A percentile compares a stretch with the other conserved stretches of the same genome.
Conservation (phyloP, 2,113 vertebrate genomes). For the Pollimyrus isidori region DNA sequence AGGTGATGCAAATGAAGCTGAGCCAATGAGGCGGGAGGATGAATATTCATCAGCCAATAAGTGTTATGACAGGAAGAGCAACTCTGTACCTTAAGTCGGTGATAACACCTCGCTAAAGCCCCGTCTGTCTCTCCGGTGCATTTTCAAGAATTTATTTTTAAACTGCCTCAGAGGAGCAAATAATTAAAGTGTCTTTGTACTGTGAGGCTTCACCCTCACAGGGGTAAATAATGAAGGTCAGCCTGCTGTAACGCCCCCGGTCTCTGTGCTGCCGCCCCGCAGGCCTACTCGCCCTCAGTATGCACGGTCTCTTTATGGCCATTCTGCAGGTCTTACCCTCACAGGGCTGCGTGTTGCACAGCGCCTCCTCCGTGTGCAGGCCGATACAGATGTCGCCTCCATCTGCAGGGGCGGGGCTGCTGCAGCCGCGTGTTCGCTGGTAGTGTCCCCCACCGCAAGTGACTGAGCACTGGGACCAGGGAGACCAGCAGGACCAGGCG, state of each 20-base stretch:
- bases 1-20: not conserved
- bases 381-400: slow-evolving; percentile 95
- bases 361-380: slow-evolving; percentile 91
- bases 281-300: slow-evolving; percentile 17
- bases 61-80: not conserved
- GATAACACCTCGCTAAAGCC: not conserved
- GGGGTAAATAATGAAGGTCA: slow-evolving; percentile 30
- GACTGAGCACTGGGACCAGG: slow-evolving; percentile 91
- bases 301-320: not conserved
- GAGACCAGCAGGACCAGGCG: slow-evolving; percentile 93
- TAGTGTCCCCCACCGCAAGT: slow-evolving; percentile 92
- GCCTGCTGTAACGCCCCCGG: too few species aligned
- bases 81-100: not conserved
- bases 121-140: not conserved
- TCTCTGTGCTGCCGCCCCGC: not conserved
- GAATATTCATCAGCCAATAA: slow-evolving; percentile 6
- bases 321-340: slow-evolving; percentile 66
- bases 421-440: slow-evolving; percentile 88
- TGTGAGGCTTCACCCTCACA: slow-evolving; percentile 72
- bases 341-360: slow-evolving; percentile 88
- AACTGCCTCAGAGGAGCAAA: not conserved
- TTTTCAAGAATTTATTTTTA: not conserved
- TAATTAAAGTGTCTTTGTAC: not conserved
- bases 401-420: slow-evolving; percentile 66
- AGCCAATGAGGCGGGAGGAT: not conserved